A percentile compares a stretch with the other conserved stretches of the same genome.
phyloP scores from a whole-genome alignment of 2,113 vertebrate species.

The Pavo muticus region DNA sequence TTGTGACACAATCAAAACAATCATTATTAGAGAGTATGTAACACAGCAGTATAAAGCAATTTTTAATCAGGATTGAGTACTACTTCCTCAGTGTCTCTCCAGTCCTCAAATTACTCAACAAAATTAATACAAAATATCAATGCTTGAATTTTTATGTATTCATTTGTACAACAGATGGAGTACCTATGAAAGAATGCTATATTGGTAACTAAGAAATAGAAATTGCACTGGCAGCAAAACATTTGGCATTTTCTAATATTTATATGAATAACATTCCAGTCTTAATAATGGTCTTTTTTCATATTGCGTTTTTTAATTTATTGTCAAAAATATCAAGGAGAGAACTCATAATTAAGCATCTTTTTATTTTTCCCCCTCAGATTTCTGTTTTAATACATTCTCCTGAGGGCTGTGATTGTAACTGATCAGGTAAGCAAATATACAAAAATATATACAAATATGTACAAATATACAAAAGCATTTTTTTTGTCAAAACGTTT shows the following conservation, averaged over 20 bases:
- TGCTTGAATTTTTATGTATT: not conserved
- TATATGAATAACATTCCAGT: not conserved
- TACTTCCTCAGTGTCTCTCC: not conserved
- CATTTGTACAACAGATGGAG: not conserved
- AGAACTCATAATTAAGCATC: not conserved
- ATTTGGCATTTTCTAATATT: not conserved
- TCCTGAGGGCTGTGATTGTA: not conserved
- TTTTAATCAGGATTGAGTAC: not conserved
- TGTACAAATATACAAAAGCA: too few relatives aligned
- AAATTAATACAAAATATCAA: not conserved
- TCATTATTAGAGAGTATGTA: not conserved
- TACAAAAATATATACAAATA: too few relatives aligned
- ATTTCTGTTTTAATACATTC: not conserved
- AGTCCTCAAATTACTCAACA: not conserved
- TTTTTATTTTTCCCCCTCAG: not conserved
- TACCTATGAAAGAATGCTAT: not conserved
- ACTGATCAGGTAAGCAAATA: slow-evolving; percentile 27
- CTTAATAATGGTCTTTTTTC: not conserved
- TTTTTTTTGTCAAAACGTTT: not conserved
- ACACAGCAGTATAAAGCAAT: not conserved
- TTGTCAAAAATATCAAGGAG: not conserved
- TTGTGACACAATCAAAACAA: not conserved
- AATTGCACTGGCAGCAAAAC: not conserved
- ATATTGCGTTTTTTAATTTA: too few relatives aligned
- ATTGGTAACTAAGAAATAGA: not conserved